Evolutionary conservation across 2,113 vertebrate species (phyloP), one percentile per base, ranked within the genome.

Genomic region (Tor tambroides): DNA sequence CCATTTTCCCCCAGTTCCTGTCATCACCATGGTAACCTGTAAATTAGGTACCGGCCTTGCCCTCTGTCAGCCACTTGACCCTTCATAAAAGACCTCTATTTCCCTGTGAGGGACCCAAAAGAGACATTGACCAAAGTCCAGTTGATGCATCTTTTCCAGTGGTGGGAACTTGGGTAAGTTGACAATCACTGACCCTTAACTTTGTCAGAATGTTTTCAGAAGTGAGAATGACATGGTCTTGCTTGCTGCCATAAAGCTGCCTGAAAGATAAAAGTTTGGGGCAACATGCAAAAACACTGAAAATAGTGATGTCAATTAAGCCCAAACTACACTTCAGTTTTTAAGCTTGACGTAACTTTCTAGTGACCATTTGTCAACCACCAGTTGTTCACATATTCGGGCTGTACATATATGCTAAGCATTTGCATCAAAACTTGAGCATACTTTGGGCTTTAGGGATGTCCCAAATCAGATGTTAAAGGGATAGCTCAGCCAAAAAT

Each of bases 1-100:
- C 90, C 80, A 92, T 93, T 94, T 94, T 92, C 91, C 81, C 90
- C 84, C 89, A 88, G 93, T 91, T 92, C 91, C 91, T 92, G 85
- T 72, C 6, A 86, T 94, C 89, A 8, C 94, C 94, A 92, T 83
- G 91, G 92, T 75, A 85, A 92, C 91, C 83, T 28, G 63, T 93
- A 90, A 92, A 92, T 92, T 93, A 91, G 89, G 59, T 79, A 76
- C 83, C 89, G 30, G 83, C 71, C 72, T 21, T 80, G 87, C 87
- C 84, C 6, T 86, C 91, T 84, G 59, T 75, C 79, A 87, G 56
- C 88, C 80, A 87, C 86, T 90, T 89, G 86, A 90, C 89, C 88
- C 61, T 76, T 80, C 21, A 76, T 61, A 43, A 88, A 82, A 86
- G 56, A 75, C 49, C 41, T 19, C 17, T 11, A 30, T 71, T 82